A percentile compares a stretch with the other conserved stretches of the same genome.
Conservation (phyloP, 2,888 invertebrate genomes). For the Poecilus cupreus region DNA sequence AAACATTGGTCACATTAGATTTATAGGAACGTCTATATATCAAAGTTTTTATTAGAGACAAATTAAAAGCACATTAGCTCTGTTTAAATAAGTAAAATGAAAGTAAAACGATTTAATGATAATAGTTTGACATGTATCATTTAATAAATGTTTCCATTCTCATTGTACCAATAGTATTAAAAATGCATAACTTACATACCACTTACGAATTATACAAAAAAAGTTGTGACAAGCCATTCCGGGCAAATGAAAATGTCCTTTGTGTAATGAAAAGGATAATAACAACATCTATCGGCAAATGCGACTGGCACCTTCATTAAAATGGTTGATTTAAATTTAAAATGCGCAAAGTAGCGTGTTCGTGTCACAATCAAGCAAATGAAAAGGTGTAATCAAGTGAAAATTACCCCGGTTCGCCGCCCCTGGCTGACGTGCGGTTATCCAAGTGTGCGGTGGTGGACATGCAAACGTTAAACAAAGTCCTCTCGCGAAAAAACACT, state of each 20-base stretch:
- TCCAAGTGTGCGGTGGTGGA: conserved; percentile 37
- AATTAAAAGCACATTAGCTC: conserved; percentile 9
- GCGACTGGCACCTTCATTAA: conserved; percentile 34
- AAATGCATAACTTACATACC: background rate
- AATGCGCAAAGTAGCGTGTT: conserved; percentile 44
- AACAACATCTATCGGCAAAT: conserved; percentile 23
- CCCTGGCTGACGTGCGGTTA: conserved; percentile 40
- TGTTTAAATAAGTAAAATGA: background rate
- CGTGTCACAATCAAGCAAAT: conserved; percentile 56
- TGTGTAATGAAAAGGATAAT: conserved; percentile 16
- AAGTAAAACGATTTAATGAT: background rate
- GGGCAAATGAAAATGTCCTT: conserved; percentile 7
- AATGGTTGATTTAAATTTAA: conserved; percentile 54
- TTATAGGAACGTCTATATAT: conserved; percentile 10
- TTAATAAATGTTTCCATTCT: background rate
- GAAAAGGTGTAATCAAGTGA: conserved; percentile 58
- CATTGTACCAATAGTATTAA: too few relatives aligned
- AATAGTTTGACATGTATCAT: background rate
- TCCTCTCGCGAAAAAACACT: background rate
- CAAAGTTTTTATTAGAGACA: background rate
- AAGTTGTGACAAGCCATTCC: background rate
- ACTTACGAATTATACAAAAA: too few relatives aligned
- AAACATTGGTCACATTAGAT: conserved; percentile 1
- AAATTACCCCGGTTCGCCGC: conserved; percentile 46
- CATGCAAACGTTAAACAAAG: conserved; percentile 26